These are phyloP conservation scores for Tineola bisselliella DNA, from an alignment of 2,888 invertebrate species.

Conservation along the genomic window DNA sequence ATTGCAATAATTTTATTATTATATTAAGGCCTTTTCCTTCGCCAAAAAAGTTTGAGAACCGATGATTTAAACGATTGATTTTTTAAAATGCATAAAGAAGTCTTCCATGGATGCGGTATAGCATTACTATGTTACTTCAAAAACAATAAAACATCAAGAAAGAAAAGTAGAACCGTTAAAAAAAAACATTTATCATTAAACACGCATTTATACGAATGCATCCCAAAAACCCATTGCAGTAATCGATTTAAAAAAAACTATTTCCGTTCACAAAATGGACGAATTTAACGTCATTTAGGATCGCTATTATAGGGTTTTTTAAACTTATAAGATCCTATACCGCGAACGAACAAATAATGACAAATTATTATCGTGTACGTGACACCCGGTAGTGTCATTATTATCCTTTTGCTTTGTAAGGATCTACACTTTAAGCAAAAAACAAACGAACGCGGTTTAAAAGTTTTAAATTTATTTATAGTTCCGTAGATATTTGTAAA, in stretches of 20 bases:
- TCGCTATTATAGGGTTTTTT: conserved; percentile 43
- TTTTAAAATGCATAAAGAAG: too few species aligned
- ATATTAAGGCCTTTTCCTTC: too few species aligned
- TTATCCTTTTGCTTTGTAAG: conserved; percentile 27
- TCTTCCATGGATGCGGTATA: too few species aligned
- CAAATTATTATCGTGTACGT: conserved; percentile 45
- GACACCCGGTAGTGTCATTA: conserved; percentile 55
- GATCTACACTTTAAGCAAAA: conserved; percentile 1
- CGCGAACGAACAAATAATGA: conserved; percentile 35
- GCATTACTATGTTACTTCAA: too few species aligned
- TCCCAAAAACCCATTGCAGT: conserved; percentile 25
- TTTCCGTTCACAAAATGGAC: conserved; percentile 52
- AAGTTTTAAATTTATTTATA: background rate
- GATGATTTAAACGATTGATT: too few species aligned
- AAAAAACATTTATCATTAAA: conserved; percentile 17
- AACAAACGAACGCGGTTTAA: background rate
- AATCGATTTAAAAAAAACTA: conserved; percentile 46
- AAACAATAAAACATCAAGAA: background rate
- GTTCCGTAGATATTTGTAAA: background rate
- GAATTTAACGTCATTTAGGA: conserved; percentile 48
- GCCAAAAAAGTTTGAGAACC: too few species aligned
- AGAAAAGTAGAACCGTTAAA: background rate
- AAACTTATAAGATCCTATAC: conserved; percentile 31
- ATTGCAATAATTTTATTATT: too few species aligned
- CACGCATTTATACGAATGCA: conserved; percentile 26